Conservation (phyloP, 2,113 vertebrate species). For the Edolisoma coerulescens region DNA sequence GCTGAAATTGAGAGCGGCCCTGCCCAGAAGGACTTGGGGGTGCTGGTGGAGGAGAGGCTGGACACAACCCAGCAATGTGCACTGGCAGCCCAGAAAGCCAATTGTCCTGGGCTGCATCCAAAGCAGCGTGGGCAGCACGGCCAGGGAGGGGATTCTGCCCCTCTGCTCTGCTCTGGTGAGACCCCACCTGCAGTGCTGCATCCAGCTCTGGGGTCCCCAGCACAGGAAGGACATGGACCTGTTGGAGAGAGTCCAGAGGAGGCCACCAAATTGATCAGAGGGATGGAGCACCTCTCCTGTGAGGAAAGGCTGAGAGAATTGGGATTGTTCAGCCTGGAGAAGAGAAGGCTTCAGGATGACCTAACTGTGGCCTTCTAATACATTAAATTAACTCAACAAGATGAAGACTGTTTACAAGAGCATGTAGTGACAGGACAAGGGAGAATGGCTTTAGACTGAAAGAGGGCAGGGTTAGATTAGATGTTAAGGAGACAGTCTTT, state of each 20-base stretch:
- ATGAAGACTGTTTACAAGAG: neutral
- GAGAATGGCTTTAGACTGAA: neutral
- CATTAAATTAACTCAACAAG: neutral
- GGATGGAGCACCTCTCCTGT: neutral
- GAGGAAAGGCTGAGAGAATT: neutral
- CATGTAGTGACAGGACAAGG: neutral
- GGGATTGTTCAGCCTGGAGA: neutral
- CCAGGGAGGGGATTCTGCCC: neutral
- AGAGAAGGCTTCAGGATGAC: neutral
- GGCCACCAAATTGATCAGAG: neutral
- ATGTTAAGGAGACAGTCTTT: neutral
- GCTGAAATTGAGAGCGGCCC: neutral
- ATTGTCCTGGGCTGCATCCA: neutral
- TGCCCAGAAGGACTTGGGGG: rapidly evolving
- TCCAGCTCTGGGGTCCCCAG: neutral
- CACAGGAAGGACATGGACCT: neutral
- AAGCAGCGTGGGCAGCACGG: neutral
- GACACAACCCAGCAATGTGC: rapidly evolving
- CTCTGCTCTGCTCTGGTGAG: neutral
- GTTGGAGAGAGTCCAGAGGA: neutral
- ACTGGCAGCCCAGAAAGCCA: rapidly evolving
- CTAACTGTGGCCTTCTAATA: neutral
- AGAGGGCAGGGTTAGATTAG: neutral
- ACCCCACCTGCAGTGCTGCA: rapidly evolving
- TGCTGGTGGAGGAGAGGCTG: neutral